Conservation (phyloP, 2,113 vertebrate genomes). For the Lonchura striata region DNA sequence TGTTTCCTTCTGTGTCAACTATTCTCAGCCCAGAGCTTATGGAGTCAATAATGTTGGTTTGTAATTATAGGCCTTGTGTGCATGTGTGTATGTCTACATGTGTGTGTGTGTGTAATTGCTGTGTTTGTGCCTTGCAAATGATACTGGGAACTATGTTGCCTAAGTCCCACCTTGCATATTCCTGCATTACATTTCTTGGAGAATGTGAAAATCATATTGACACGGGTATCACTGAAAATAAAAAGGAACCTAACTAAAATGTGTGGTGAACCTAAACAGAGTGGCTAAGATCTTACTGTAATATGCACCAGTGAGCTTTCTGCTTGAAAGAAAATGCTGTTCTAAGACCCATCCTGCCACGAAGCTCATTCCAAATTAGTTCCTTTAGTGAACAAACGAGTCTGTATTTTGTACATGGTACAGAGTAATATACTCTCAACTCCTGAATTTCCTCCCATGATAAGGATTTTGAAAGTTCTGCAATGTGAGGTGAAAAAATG, state of each 20-base stretch:
- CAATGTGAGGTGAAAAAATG: not conserved
- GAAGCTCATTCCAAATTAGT: not conserved
- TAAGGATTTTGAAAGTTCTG: not conserved
- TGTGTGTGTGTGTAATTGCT: not conserved
- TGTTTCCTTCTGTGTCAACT: not conserved
- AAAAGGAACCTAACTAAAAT: not conserved
- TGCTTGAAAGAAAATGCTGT: not conserved
- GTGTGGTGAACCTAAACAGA: not conserved
- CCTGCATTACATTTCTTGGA: not conserved
- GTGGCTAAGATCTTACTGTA: not conserved
- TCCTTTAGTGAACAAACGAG: not conserved
- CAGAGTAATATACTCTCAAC: not conserved
- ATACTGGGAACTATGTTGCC: not conserved
- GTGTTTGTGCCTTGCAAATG: not conserved
- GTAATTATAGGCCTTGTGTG: not conserved
- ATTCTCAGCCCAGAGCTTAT: not conserved
- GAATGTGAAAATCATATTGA: not conserved
- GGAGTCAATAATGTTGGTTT: not conserved
- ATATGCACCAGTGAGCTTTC: not conserved
- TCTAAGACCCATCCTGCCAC: not conserved
- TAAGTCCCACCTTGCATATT: not conserved
- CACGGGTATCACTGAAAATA: not conserved
- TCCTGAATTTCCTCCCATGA: not conserved
- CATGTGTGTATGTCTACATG: fast-evolving
- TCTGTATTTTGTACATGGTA: not conserved